phyloP scores from a whole-genome alignment of 1,140 invertebrate genomes.

The Coboldia fuscipes region DNA sequence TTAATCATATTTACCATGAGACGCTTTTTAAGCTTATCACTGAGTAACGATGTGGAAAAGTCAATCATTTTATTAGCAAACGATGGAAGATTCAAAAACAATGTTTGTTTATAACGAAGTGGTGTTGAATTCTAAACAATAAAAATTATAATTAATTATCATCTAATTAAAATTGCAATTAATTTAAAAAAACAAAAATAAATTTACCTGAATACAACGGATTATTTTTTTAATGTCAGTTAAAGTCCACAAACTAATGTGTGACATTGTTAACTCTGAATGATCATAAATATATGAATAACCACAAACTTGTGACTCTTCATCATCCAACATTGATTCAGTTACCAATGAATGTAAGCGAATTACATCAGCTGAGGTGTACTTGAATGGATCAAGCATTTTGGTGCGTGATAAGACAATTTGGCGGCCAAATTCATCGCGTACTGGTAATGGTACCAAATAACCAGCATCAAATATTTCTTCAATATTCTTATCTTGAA shows the following conservation, averaged over 20 bases:
- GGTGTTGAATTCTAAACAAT: conserved; percentile 57
- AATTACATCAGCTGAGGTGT: conserved; percentile 52
- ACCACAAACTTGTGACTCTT: conserved; percentile 51
- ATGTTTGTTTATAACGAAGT: conserved; percentile 65
- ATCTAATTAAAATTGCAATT: neutral
- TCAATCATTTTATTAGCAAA: conserved; percentile 57
- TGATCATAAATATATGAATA: conserved; percentile 70
- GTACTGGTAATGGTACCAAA: conserved; percentile 48
- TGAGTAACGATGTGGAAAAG: conserved; percentile 52
- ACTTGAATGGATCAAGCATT: conserved; percentile 49
- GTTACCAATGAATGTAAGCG: conserved; percentile 51
- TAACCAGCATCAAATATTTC: conserved; percentile 67
- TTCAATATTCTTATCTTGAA: conserved; percentile 41
- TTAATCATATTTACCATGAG: conserved; percentile 33
- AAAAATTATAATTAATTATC: neutral
- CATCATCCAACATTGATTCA: conserved; percentile 56
- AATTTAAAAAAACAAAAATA: neutral
- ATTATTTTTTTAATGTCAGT: conserved; percentile 55
- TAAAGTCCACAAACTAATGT: conserved; percentile 59
- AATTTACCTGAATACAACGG: conserved; percentile 46
- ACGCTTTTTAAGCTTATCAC: conserved; percentile 56
- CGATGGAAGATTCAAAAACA: conserved; percentile 61
- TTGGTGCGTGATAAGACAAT: conserved; percentile 54
- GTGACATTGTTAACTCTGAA: conserved; percentile 57
- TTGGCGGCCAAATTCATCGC: conserved; percentile 45